A percentile compares a stretch with the other conserved stretches of the same genome.
These are phyloP conservation scores for Erpobdella octoculata DNA, from an alignment of 2,888 invertebrate species.

Conservation along the genomic window DNA sequence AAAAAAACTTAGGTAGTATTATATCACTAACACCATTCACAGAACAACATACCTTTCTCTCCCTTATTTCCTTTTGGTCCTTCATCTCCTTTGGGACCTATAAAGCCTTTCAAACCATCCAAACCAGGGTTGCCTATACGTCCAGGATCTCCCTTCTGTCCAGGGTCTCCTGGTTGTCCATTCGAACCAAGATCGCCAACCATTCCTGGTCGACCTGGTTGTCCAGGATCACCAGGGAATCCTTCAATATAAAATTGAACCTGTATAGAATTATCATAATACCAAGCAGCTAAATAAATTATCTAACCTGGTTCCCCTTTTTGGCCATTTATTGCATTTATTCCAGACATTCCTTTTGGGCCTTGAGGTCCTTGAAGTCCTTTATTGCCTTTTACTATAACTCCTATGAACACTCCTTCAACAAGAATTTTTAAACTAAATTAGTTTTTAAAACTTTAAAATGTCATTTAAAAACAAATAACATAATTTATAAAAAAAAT, in stretches of 20 bases:
- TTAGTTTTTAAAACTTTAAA: no score
- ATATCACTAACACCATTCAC: no score
- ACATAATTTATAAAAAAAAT: not conserved
- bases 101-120: conserved; percentile 30
- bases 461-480: not conserved
- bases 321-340: not conserved
- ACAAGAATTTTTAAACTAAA: not conserved
- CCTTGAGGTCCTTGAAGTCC: conserved; percentile 41
- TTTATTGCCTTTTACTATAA: conserved; percentile 39
- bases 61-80: conserved; percentile 19
- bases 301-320: conserved; percentile 13
- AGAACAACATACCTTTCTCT: conserved; percentile 9
- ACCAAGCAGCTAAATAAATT: not conserved
- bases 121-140: conserved; percentile 29
- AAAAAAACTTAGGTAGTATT: no score
- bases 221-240: not conserved
- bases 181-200: not conserved
- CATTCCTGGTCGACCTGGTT: conserved; percentile 33
- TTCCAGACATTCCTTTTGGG: conserved; percentile 19
- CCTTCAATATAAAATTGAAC: not conserved
- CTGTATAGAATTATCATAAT: not conserved
- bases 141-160: conserved; percentile 55
- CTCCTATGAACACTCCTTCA: no score
- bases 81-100: conserved; percentile 30
- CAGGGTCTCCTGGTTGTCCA: conserved; percentile 48